Evolutionary conservation across 2,113 vertebrate species (phyloP).

Genomic region (Diadophis punctatus): DNA sequence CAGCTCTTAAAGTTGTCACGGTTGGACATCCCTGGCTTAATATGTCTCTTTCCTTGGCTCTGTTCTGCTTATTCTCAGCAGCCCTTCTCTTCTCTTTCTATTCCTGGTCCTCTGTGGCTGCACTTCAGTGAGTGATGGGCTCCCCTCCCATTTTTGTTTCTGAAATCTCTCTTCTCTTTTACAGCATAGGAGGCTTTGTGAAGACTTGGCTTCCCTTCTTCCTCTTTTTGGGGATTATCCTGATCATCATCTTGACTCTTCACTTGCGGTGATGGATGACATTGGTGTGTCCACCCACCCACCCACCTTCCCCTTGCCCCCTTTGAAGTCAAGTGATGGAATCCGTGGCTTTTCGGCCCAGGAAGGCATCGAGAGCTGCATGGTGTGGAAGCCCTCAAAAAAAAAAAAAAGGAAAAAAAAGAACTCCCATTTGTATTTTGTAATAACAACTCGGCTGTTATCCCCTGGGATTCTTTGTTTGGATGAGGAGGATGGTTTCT

Average conservation of each 20-base stretch:
- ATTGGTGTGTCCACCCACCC: not conserved
- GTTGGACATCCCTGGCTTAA: not conserved
- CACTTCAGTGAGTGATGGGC: not conserved
- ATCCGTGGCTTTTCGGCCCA: slow-evolving; percentile 36
- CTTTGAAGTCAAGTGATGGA: slow-evolving; percentile 16
- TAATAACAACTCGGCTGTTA: slow-evolving; percentile 20
- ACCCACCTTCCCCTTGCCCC: not conserved
- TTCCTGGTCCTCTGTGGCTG: not conserved
- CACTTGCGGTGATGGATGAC: slow-evolving; percentile 77
- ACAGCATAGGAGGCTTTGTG: slow-evolving; percentile 85
- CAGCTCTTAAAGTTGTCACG: not conserved
- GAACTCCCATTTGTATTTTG: slow-evolving; percentile 41
- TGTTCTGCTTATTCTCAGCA: not conserved
- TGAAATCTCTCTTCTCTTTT: not conserved
- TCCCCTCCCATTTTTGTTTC: not conserved
- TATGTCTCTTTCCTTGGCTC: not conserved
- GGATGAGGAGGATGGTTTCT: not conserved
- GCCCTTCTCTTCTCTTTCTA: not conserved
- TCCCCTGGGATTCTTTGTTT: slow-evolving; percentile 39
- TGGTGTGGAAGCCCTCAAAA: slow-evolving; percentile 13
- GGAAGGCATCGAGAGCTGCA: not conserved
- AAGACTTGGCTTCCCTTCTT: slow-evolving; percentile 97
- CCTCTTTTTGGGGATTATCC: slow-evolving; percentile 81
- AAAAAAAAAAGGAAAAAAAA: slow-evolving; percentile 4
- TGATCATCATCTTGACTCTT: slow-evolving; percentile 80